Percentiles rank a stretch among this genome's conserved stretches.
Evolutionary conservation across 2,113 vertebrate genomes (phyloP).

Genomic region (Nesogale talazaci): DNA sequence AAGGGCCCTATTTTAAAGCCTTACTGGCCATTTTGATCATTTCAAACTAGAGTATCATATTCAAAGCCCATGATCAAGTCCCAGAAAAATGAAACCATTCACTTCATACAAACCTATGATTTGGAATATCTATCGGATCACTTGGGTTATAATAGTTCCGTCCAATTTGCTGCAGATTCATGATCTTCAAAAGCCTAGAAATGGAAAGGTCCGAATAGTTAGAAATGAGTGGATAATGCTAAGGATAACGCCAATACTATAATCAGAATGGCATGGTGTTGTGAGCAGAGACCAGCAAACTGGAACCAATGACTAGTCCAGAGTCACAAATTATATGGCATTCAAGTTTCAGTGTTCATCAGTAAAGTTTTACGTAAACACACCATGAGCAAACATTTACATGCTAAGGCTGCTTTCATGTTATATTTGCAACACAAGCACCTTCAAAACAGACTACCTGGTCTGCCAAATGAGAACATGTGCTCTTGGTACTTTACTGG

Average conservation of each 20-base stretch:
- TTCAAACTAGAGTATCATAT: neutral
- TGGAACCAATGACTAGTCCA: neutral
- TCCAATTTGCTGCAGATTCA: slow-evolving; percentile 97
- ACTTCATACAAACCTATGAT: slow-evolving; percentile 89
- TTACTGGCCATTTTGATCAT: neutral
- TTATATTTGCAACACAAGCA: neutral
- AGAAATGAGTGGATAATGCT: fast-evolving
- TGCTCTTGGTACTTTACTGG: neutral
- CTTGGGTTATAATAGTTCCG: slow-evolving; percentile 95
- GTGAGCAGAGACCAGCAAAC: neutral
- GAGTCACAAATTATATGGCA: no score
- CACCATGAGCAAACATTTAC: fast-evolving
- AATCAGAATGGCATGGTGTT: fast-evolving
- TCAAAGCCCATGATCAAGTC: neutral
- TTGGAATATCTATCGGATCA: slow-evolving; percentile 92
- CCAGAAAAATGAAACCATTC: fast-evolving
- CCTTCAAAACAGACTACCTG: fast-evolving
- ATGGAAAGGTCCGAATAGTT: slow-evolving; percentile 9
- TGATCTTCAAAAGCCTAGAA: slow-evolving; percentile 92
- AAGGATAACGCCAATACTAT: fast-evolving
- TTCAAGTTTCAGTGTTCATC: neutral
- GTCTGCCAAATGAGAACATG: neutral
- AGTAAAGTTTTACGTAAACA: neutral
- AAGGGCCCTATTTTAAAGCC: neutral
- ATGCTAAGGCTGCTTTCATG: fast-evolving